phyloP scores from a whole-genome alignment of 2,888 invertebrate species.

The Steinernema carpocapsae region DNA sequence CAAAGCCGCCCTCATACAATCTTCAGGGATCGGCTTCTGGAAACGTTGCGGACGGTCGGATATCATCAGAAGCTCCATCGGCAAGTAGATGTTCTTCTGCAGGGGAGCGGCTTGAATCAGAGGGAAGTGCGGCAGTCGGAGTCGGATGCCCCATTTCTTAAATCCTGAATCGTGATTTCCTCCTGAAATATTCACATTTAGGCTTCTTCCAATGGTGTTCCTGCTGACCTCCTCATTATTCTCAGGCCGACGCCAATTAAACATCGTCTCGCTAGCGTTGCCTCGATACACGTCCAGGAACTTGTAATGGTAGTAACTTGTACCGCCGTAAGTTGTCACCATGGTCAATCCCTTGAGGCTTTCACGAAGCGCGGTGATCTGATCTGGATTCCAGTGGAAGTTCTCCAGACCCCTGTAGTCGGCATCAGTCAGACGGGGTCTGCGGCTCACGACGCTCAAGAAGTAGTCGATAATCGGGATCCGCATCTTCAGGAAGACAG shows the following conservation, averaged over 20 bases:
- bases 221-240: neutral
- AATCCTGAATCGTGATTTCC: too few relatives aligned
- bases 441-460: neutral
- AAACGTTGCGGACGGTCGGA: constrained; percentile 1
- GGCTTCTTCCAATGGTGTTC: neutral
- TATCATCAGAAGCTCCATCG: neutral
- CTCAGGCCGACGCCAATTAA: too few relatives aligned
- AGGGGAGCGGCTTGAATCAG: constrained; percentile 2
- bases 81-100: neutral
- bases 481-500: neutral
- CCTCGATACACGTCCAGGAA: neutral
- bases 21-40: neutral
- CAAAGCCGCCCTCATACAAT: neutral
- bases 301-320: neutral
- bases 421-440: neutral
- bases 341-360: neutral
- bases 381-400: neutral
- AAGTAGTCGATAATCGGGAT: constrained; percentile 3
- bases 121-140: constrained; percentile 4
- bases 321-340: neutral
- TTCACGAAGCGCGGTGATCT: neutral
- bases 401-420: neutral
- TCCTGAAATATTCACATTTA: too few relatives aligned
- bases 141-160: neutral
- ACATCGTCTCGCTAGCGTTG: neutral